These are phyloP conservation scores for Phlogophora meticulosa DNA, from an alignment of 2,888 invertebrate genomes.

Conservation along the genomic window DNA sequence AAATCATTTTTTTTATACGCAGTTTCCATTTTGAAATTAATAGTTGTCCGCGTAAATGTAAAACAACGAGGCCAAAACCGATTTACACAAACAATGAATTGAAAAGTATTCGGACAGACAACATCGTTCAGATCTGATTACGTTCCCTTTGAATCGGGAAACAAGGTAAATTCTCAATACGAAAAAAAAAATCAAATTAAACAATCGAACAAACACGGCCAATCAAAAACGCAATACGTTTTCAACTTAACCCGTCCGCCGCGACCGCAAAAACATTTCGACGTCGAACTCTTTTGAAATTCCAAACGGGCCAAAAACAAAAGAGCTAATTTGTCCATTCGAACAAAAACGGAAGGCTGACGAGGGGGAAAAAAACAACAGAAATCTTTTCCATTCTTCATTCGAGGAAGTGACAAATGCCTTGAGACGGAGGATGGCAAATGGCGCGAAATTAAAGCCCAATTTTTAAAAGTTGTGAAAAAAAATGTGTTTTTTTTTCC, in stretches of 20 bases:
- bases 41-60: background rate
- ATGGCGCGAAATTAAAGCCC: constrained; percentile 74
- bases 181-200: constrained; percentile 54
- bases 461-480: constrained; percentile 67
- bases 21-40: background rate
- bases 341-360: constrained; percentile 66
- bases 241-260: constrained; percentile 59
- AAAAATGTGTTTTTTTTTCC: constrained; percentile 53
- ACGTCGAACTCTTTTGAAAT: constrained; percentile 73
- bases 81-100: constrained; percentile 16
- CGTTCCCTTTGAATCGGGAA: constrained; percentile 45
- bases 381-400: constrained; percentile 71
- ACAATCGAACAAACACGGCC: constrained; percentile 55
- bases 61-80: background rate
- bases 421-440: constrained; percentile 65
- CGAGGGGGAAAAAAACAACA: constrained; percentile 67
- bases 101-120: constrained; percentile 17
- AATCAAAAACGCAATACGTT: constrained; percentile 60
- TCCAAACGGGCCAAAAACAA: constrained; percentile 70
- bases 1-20: constrained; percentile 2
- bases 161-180: constrained; percentile 45
- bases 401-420: constrained; percentile 74
- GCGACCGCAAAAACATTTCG: constrained; percentile 64
- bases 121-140: constrained; percentile 55
- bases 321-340: constrained; percentile 79